These are phyloP conservation scores for Pollenia griseotomentosa DNA, from an alignment of 2,888 invertebrate species.

Conservation along the genomic window DNA sequence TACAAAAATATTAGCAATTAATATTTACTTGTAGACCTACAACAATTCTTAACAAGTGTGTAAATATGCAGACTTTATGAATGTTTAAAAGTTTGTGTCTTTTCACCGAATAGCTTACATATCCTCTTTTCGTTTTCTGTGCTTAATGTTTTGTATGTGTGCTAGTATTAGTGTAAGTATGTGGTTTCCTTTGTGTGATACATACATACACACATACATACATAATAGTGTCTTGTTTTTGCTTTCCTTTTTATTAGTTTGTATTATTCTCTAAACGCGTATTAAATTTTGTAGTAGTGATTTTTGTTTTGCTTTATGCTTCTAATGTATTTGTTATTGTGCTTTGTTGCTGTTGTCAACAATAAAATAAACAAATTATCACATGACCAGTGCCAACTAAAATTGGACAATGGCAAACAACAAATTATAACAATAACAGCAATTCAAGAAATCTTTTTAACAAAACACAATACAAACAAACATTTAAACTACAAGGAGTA, in stretches of 20 bases:
- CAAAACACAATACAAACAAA: conserved; percentile 22
- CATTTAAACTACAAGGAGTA: not conserved
- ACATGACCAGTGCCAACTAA: conserved; percentile 71
- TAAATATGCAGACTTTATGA: no score
- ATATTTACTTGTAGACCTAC: conserved; percentile 30
- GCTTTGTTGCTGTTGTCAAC: conserved; percentile 62
- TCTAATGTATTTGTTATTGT: conserved; percentile 5
- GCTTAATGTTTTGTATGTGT: not conserved
- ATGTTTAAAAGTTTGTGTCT: no score
- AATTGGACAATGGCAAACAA: conserved; percentile 57
- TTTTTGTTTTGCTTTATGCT: conserved; percentile 49
- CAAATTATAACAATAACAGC: conserved; percentile 55
- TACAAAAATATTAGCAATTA: conserved; percentile 46
- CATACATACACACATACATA: not conserved
- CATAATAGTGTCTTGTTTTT: not conserved
- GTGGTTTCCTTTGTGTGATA: not conserved
- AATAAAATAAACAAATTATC: conserved; percentile 73
- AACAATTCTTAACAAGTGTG: no score
- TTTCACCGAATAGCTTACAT: not conserved
- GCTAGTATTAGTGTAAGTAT: not conserved
- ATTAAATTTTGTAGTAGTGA: conserved; percentile 56
- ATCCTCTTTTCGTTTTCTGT: not conserved
- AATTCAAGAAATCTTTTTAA: conserved; percentile 40
- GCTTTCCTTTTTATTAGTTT: conserved; percentile 39
- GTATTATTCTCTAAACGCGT: conserved; percentile 60